A percentile compares a stretch with the other conserved stretches of the same genome.
These are phyloP conservation scores for Oscheius sp. DNA, from an alignment of 2,888 invertebrate genomes.

Conservation along the genomic window DNA sequence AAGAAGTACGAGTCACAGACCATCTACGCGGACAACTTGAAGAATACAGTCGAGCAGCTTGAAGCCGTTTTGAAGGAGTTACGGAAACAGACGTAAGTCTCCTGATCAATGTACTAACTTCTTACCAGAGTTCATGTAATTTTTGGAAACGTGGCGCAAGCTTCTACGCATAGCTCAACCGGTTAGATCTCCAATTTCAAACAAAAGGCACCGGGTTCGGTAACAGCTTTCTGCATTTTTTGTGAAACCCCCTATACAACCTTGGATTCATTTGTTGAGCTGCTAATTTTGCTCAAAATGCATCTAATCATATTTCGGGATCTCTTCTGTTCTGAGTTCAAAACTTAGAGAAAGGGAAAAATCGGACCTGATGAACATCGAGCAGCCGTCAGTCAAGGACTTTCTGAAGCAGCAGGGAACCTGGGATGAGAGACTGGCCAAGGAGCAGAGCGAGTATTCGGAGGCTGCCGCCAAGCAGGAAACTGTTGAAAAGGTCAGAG, in stretches of 20 bases:
- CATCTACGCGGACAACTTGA: slow-evolving; percentile 72
- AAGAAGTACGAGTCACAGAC: slow-evolving; percentile 74
- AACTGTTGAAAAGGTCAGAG: slow-evolving; percentile 72
- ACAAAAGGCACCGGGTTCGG: too few relatives aligned
- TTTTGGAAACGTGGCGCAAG: too few relatives aligned
- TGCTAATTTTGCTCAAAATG: too few relatives aligned
- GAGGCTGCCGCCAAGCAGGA: slow-evolving; percentile 75
- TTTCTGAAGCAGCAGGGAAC: slow-evolving; percentile 73
- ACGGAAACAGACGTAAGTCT: slow-evolving; percentile 72
- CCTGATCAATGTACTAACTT: not conserved
- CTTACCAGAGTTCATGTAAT: too few relatives aligned
- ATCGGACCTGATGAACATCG: slow-evolving; percentile 75
- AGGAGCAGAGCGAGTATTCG: slow-evolving; percentile 75
- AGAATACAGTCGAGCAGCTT: slow-evolving; percentile 71
- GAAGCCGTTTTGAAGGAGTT: slow-evolving; percentile 74
- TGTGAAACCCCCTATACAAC: too few relatives aligned
- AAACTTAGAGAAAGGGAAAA: slow-evolving; percentile 74
- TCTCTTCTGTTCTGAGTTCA: too few relatives aligned
- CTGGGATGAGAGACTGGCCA: slow-evolving; percentile 73
- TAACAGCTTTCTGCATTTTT: too few relatives aligned
- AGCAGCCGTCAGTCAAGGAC: slow-evolving; percentile 73
- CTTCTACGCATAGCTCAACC: too few relatives aligned
- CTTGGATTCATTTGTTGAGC: too few relatives aligned
- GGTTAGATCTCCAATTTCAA: too few relatives aligned
- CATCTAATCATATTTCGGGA: too few relatives aligned